Evolutionary conservation across 2,888 invertebrate species (phyloP).

Genomic region (Synergus gifuensis): DNA sequence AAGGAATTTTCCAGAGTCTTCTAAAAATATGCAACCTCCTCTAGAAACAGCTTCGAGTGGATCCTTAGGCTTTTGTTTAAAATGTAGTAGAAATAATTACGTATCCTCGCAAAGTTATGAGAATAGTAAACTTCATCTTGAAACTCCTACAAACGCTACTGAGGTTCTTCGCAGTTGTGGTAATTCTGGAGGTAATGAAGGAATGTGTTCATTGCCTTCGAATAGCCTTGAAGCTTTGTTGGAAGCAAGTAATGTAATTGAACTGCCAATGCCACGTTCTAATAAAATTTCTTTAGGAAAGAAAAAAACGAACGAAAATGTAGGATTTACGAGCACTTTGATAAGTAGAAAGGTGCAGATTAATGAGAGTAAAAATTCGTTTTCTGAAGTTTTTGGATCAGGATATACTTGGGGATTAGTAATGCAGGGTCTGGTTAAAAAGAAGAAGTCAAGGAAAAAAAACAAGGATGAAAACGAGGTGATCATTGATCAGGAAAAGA

Average conservation of each 20-base stretch:
- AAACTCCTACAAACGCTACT: constrained; percentile 89
- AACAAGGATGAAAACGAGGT: constrained; percentile 47
- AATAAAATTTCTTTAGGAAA: constrained; percentile 51
- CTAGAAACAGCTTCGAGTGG: constrained; percentile 45
- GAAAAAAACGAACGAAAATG: constrained; percentile 58
- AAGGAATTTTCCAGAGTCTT: constrained; percentile 73
- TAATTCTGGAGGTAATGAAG: constrained; percentile 54
- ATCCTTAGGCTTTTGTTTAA: constrained; percentile 64
- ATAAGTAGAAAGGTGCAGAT: constrained; percentile 52
- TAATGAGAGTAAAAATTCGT: constrained; percentile 41
- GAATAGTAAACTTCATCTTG: constrained; percentile 77
- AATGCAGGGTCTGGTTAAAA: constrained; percentile 81
- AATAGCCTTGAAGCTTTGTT: constrained; percentile 72
- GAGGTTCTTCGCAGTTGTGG: constrained; percentile 80
- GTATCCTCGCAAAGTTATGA: constrained; percentile 60
- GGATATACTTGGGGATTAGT: constrained; percentile 80
- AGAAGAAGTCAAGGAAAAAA: constrained; percentile 59
- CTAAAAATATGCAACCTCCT: constrained; percentile 69
- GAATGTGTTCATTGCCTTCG: constrained; percentile 58
- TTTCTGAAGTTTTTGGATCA: constrained; percentile 50
- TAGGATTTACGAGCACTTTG: constrained; percentile 70
- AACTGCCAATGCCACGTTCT: constrained; percentile 81
- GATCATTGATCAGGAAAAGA: constrained; percentile 46
- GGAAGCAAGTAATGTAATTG: constrained; percentile 77
- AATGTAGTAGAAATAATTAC: constrained; percentile 65